These are phyloP conservation scores for Rhynchonycteris naso DNA, from an alignment of 2,797 vertebrate species.

Conservation along the genomic window DNA sequence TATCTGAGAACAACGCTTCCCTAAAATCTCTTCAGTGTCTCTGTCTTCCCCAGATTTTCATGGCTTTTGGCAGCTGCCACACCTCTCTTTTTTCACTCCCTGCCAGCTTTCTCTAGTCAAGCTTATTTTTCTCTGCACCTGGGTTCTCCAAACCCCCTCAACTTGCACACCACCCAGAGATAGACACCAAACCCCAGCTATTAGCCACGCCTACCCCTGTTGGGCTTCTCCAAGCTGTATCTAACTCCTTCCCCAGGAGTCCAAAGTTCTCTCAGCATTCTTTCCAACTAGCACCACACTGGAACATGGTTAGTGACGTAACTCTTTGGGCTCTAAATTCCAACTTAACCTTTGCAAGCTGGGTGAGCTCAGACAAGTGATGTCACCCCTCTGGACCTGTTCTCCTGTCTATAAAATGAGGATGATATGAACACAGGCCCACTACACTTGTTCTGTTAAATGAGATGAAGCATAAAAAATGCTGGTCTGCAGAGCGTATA, in stretches of 20 bases:
- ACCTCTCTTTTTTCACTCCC: neutral
- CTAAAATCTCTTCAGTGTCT: neutral
- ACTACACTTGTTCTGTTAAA: neutral
- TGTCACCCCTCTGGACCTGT: neutral
- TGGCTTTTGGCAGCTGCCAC: neutral
- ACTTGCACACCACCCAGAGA: neutral
- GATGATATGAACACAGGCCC: neutral
- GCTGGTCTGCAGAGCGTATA: too few relatives aligned
- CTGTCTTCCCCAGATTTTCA: neutral
- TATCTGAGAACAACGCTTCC: neutral
- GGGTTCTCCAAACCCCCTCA: neutral
- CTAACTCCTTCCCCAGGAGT: neutral
- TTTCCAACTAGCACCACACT: neutral
- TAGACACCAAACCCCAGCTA: neutral
- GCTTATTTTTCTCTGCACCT: neutral
- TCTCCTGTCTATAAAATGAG: neutral
- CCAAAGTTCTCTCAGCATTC: neutral
- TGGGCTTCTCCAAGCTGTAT: neutral
- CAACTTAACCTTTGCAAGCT: slow-evolving; percentile 3
- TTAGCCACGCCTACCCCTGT: rapidly evolving
- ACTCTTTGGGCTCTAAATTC: neutral
- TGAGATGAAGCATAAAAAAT: neutral
- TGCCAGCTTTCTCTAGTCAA: neutral
- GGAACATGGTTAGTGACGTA: neutral
- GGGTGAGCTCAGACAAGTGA: neutral